phyloP scores from a whole-genome alignment of 2,113 vertebrate species.

The Trichechus manatus region DNA sequence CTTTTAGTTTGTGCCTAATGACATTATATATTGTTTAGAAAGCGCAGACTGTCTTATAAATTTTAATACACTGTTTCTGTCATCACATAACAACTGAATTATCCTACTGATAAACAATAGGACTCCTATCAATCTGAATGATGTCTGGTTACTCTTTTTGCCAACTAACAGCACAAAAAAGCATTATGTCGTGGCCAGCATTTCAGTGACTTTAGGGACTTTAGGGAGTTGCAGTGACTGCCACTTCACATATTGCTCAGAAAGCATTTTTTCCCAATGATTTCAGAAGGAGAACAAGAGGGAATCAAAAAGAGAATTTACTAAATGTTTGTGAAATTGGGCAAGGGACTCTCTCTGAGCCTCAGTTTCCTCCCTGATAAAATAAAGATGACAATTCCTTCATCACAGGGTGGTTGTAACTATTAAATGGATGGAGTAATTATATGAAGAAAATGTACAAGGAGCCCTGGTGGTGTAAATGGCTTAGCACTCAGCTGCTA shows the following conservation, averaged over 20 bases:
- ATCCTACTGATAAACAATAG: constrained; percentile 13
- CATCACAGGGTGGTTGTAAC: neutral
- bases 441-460: neutral
- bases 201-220: neutral
- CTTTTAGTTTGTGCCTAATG: constrained; percentile 55
- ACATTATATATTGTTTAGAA: constrained; percentile 55
- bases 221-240: neutral
- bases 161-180: neutral
- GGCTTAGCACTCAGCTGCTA: neutral
- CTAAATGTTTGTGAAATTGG: constrained; percentile 6
- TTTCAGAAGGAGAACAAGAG: constrained; percentile 2
- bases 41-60: constrained; percentile 48
- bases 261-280: neutral
- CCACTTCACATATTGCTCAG: neutral
- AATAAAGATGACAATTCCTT: constrained; percentile 28
- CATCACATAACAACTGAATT: constrained; percentile 58
- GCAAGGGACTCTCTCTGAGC: neutral
- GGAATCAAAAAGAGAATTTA: constrained; percentile 39
- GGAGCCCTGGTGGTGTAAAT: neutral
- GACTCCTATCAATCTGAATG: neutral
- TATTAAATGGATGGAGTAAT: neutral
- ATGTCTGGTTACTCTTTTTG: constrained; percentile 44
- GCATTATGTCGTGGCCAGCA: neutral
- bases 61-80: constrained; percentile 69
- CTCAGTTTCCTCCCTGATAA: constrained; percentile 32